Base-by-base conservation (phyloP, 2,797 vertebrate species). In the Heterohyrax brucei region DNA sequence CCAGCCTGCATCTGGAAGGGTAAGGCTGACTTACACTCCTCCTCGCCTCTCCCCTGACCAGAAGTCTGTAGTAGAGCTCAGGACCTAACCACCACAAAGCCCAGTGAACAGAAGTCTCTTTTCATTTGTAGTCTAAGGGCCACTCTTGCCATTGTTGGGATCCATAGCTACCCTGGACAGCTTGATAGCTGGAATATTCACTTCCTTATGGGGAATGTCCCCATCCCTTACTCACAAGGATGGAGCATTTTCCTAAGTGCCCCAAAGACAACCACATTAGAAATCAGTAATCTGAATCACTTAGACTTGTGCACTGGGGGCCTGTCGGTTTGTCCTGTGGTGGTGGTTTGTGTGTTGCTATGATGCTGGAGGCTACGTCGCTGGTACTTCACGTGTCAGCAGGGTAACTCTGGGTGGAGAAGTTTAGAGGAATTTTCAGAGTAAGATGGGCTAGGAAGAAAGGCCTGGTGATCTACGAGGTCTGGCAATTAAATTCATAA, bases 11-110 rank as follows among this genome's bases (percentile, higher is more conserved):
- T 80, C 53, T 78, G 24, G 8, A 72, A 33, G 56, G 39, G 18
- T 83, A 59, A 39, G 22, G 56, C 10, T 80, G 10, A 13, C 7
- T 39, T 59, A 75, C 22, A 1, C n/a, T 16, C 39, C 19, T 3
- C 19, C 78, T n/a, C 48, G 5, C 5, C 30, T 24, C 21, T 7
- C 0, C 1, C 4, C 48, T 16, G 48, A 2, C 62, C 22, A 19
- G 56, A 53, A 39, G 16, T 83, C 56, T 73, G 9, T 0, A 1
- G 66, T 44, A 89, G 53, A 68, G 53, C 81, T 81, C 76, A 80
- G 39, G 62, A 46, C 46, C 53, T 26, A 61, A 68, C 3, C 9
- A 44, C 39, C 46, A 33, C 46, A 79, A 73, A 33, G 19, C 22
- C 30, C 19, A 53, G n/a, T 21, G 30, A 81, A 44, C 76, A 39